Evolutionary conservation across 2,888 invertebrate genomes (phyloP).

Genomic region (Cordilura impudica): DNA sequence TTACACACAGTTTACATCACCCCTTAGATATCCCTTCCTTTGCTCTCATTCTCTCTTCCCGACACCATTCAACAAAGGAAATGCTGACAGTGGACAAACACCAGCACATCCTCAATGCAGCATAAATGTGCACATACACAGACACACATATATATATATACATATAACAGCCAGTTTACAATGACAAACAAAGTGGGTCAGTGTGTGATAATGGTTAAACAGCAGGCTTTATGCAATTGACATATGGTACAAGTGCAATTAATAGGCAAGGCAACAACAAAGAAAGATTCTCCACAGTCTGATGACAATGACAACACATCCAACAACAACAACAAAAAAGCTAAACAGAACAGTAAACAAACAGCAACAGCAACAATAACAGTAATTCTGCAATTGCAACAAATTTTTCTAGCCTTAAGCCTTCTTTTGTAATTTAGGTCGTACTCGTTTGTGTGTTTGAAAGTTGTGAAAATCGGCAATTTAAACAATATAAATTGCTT

Average conservation of each 20-base stretch:
- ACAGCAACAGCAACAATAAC: no score
- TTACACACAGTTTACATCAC: background rate
- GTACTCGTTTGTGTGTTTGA: background rate
- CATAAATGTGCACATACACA: background rate
- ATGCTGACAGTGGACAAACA: conserved; percentile 53
- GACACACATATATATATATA: no score
- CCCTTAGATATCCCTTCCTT: background rate
- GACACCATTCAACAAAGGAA: conserved; percentile 23
- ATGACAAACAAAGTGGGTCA: conserved; percentile 49
- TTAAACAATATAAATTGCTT: conserved; percentile 41
- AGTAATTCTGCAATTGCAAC: conserved; percentile 22
- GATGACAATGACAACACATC: conserved; percentile 46
- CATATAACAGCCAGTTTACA: no score
- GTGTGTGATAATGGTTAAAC: conserved; percentile 61
- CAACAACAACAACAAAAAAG: conserved; percentile 18
- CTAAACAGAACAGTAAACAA: background rate
- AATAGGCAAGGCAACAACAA: conserved; percentile 31
- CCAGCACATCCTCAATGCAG: background rate
- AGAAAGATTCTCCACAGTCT: conserved; percentile 9
- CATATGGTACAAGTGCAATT: conserved; percentile 61
- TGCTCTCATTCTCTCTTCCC: background rate
- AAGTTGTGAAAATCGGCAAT: conserved; percentile 42
- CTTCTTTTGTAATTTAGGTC: conserved; percentile 17
- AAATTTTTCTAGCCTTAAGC: conserved; percentile 47
- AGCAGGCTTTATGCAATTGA: conserved; percentile 54